A percentile compares a stretch with the other conserved stretches of the same genome.
phyloP scores from a whole-genome alignment of 2,797 vertebrate genomes.

The Varecia variegata region DNA sequence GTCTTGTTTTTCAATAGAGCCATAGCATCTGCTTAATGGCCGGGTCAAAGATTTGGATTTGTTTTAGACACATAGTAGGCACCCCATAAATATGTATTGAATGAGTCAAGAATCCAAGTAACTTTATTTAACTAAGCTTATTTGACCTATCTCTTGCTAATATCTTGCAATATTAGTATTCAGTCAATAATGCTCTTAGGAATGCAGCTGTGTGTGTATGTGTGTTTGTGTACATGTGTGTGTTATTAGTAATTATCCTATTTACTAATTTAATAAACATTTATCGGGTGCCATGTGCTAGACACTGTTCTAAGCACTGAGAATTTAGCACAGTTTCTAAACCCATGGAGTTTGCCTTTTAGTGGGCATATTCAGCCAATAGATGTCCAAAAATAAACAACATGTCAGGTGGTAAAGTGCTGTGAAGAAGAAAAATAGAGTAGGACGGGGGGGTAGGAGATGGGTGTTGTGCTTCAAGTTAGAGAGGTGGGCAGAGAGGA shows the following conservation, averaged over 20 bases:
- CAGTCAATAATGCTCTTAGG: background rate
- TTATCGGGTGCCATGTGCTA: background rate
- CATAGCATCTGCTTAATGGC: background rate
- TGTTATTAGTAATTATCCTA: background rate
- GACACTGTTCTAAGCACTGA: background rate
- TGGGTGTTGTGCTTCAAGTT: background rate
- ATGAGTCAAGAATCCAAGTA: background rate
- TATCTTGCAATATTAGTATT: background rate
- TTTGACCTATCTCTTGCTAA: background rate
- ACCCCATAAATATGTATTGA: background rate
- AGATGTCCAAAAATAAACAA: background rate
- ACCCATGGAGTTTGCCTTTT: background rate
- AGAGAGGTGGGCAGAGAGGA: background rate
- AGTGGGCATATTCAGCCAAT: background rate
- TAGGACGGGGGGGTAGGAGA: background rate
- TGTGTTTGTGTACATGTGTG: background rate
- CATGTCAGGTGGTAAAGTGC: background rate
- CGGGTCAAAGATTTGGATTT: too few relatives aligned
- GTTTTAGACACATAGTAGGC: background rate
- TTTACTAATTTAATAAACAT: background rate
- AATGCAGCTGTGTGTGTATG: background rate
- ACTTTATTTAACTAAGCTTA: background rate
- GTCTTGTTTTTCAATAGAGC: background rate
- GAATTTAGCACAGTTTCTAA: background rate
- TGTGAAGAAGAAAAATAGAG: background rate